Evolutionary conservation across 1,140 invertebrate species (phyloP).

Genomic region (Bacillus rossius): DNA sequence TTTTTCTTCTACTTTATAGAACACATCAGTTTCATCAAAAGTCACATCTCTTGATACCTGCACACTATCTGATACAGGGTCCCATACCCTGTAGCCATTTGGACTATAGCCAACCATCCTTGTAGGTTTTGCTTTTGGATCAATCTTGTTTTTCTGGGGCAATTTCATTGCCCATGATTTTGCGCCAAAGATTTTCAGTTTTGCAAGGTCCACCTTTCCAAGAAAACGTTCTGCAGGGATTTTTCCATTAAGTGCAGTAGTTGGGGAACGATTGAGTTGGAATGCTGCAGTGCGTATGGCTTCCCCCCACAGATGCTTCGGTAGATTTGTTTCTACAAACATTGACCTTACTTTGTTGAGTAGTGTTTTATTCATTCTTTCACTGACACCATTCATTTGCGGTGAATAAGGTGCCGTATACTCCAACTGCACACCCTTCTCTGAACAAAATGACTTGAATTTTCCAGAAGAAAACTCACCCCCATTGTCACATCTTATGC

Average conservation of each 20-base stretch:
- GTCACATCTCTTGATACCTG: too few species aligned
- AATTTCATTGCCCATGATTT: neutral
- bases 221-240: conserved; percentile 31
- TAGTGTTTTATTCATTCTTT: conserved; percentile 38
- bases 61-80: too few species aligned
- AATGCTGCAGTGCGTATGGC: conserved; percentile 33
- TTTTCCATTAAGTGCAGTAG: conserved; percentile 22
- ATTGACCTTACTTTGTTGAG: conserved; percentile 31
- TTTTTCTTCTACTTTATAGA: too few species aligned
- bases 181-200: conserved; percentile 23
- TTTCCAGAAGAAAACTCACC: conserved; percentile 31
- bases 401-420: conserved; percentile 31
- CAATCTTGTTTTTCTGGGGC: conserved; percentile 8
- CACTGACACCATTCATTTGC: conserved; percentile 38
- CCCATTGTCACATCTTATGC: conserved; percentile 31
- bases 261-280: conserved; percentile 34
- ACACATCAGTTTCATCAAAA: too few species aligned
- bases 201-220: conserved; percentile 23
- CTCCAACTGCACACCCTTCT: conserved; percentile 25
- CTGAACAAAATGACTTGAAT: conserved; percentile 24
- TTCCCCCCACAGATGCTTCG: conserved; percentile 34
- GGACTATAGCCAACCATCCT: conserved; percentile 1
- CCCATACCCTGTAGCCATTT: too few species aligned
- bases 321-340: conserved; percentile 20
- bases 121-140: conserved; percentile 20